phyloP scores from a whole-genome alignment of 2,113 vertebrate species.

The Istiophorus platypterus region DNA sequence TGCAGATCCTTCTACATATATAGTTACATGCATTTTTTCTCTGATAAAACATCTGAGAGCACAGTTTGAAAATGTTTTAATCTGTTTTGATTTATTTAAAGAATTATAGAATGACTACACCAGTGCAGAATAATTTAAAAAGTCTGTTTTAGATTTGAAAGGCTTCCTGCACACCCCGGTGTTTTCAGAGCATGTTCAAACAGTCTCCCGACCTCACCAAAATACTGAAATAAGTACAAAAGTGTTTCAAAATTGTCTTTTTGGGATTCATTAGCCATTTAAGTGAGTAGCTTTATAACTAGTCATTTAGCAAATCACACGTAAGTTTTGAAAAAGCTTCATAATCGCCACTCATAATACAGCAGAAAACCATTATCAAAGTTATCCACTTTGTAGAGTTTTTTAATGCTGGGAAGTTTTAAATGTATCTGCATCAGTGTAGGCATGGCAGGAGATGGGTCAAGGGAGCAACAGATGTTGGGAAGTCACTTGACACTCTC shows the following conservation, averaged over 20 bases:
- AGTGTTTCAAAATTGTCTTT: not conserved
- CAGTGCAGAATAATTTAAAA: constrained; percentile 4
- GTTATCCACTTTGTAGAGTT: not conserved
- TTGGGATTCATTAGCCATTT: not conserved
- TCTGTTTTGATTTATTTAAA: constrained; percentile 1
- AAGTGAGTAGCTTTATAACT: not conserved
- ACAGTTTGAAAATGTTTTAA: not conserved
- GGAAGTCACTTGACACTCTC: constrained; percentile 42
- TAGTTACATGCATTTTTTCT: not conserved
- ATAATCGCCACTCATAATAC: not conserved
- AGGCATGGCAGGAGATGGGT: not conserved
- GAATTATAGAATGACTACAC: too few species aligned
- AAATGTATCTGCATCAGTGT: not conserved
- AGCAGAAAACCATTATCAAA: constrained; percentile 3
- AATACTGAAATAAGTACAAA: not conserved
- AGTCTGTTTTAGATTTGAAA: not conserved
- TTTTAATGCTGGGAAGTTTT: not conserved
- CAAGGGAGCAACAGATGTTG: constrained; percentile 43
- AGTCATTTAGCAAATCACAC: not conserved
- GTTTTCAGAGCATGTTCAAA: constrained; percentile 2
- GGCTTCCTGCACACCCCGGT: not conserved
- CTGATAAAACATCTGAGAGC: not conserved
- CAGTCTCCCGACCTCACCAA: not conserved
- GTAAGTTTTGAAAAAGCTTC: not conserved
- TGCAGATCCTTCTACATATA: not conserved